Evolutionary conservation across 2,888 invertebrate species (phyloP), one percentile per base, ranked within the genome.

Genomic region (Pammene fasciana): DNA sequence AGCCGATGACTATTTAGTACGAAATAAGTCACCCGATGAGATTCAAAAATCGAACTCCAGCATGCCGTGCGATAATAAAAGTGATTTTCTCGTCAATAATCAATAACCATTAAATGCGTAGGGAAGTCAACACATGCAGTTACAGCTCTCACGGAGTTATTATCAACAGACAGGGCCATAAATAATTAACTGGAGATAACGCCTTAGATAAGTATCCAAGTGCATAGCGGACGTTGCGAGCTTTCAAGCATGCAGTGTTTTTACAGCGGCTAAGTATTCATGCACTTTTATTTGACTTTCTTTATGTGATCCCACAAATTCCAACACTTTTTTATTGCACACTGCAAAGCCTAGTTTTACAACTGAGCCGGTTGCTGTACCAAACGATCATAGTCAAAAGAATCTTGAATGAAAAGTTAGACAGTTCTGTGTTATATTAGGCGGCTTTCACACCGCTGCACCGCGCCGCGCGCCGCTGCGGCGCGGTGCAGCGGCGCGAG

Each of bases 181-280:
- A 86, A 88, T 85, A 85, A 86, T 86, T 84, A 82, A 81, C 61
- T 75, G 73, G 76, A 81, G 86, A 88, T 86, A 87, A 82, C 78
- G 77, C 75, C 71, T 72, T 81, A 78, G 70, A 70, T 70, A 65
- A 65, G 41, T 54, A 59, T 65, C 60, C 56, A 65, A 59, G 65
- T 59, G 50, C 52, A 59, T 60, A 54, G 65, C 45, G 48, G 34
- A 60, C 41, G 54, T 65, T 46, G 65, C 54, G 56, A 48, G 68
- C 48, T 55, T 60, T 50, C 50, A 43, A 46, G 56, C 62, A 56
- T 62, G 59, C 54, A 52, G 59, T 50, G 45, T 9, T 56, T 26
- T 57, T 6, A 41, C 34, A 68, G 36, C 26, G 43, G 52, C 6
- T 13, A 55, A 52, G 26, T 26, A 26, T 34, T 3, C 36, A 16